Percentiles rank a stretch among this genome's conserved stretches.
phyloP scores from a whole-genome alignment of 1,140 invertebrate species.

The Heliconius congener region DNA sequence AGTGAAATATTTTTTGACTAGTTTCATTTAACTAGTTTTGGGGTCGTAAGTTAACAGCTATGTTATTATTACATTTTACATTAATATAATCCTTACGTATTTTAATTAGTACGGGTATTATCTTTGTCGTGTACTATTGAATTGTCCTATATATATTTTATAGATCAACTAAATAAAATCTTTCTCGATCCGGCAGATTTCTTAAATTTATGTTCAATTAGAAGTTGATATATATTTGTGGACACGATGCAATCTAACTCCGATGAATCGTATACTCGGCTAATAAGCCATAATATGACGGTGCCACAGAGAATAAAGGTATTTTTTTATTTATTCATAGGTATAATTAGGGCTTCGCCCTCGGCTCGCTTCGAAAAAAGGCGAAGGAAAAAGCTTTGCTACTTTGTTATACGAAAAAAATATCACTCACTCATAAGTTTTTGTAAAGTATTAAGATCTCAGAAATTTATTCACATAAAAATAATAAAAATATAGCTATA shows the following conservation, averaged over 20 bases:
- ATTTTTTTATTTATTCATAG: conserved; percentile 15
- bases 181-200: neutral
- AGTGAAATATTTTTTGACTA: neutral
- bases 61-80: neutral
- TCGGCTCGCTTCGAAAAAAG: neutral
- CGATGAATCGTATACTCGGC: conserved; percentile 73
- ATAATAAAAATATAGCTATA: neutral
- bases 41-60: neutral
- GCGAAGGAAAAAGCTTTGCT: neutral
- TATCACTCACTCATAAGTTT: neutral
- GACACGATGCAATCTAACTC: conserved; percentile 68
- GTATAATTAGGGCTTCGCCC: neutral
- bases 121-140: neutral
- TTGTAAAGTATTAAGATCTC: neutral
- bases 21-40: neutral
- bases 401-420: neutral
- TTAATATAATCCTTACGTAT: neutral
- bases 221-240: conserved; percentile 11
- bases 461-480: neutral
- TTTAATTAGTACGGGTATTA: neutral
- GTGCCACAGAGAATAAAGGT: conserved; percentile 78
- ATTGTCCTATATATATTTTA: neutral
- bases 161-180: neutral
- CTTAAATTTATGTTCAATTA: conserved; percentile 20
- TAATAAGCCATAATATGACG: conserved; percentile 78